These are phyloP conservation scores for Microcebus griseorufus DNA, from an alignment of 2,113 vertebrate species.

Conservation along the genomic window DNA sequence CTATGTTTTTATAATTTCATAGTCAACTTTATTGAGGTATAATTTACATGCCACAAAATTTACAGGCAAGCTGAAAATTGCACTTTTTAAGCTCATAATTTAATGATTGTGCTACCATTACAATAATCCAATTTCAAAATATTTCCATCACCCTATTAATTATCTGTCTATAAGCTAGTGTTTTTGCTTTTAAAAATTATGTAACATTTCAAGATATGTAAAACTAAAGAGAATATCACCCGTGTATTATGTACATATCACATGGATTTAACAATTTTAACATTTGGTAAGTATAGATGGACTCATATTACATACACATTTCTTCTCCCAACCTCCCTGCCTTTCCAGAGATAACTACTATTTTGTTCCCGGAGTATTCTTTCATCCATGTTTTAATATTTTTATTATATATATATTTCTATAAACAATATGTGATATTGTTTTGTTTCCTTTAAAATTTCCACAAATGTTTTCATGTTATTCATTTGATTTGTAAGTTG, in stretches of 20 bases:
- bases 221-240: background rate
- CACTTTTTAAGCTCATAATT: background rate
- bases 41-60: background rate
- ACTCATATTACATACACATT: background rate
- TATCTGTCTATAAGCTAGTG: background rate
- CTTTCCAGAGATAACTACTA: background rate
- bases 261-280: background rate
- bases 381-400: background rate
- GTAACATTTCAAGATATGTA: background rate
- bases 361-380: background rate
- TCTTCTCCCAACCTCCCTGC: background rate
- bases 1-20: background rate
- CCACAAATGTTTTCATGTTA: background rate
- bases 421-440: background rate
- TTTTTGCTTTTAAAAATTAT: background rate
- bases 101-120: background rate
- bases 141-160: background rate
- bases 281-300: background rate
- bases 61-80: too few species aligned
- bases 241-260: background rate
- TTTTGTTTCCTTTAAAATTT: background rate
- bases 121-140: background rate
- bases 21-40: background rate
- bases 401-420: background rate
- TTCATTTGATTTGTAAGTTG: background rate